phyloP scores from a whole-genome alignment of 1,140 invertebrate species.

The Psix sp. region DNA sequence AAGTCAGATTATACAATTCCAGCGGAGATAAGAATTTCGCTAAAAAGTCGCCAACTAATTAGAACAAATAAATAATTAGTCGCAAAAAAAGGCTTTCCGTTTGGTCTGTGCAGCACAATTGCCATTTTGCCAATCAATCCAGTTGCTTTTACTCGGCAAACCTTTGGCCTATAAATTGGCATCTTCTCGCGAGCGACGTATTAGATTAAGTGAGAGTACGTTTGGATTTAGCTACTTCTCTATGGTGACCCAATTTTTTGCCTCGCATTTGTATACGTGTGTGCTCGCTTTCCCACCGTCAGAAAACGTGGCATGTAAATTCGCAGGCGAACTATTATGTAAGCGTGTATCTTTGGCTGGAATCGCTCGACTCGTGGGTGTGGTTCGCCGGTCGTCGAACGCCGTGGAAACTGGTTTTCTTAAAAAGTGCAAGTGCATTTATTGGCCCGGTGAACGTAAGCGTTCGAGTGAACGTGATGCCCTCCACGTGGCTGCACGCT shows the following conservation, averaged over 20 bases:
- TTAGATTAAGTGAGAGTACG: slow-evolving; percentile 18
- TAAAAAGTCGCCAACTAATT: too few species aligned
- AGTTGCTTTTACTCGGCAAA: slow-evolving; percentile 16
- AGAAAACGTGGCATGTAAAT: slow-evolving; percentile 20
- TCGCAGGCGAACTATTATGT: slow-evolving; percentile 25
- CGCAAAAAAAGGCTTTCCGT: too few species aligned
- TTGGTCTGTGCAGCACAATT: too few species aligned
- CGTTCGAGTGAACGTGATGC: slow-evolving; percentile 51
- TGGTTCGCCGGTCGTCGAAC: slow-evolving; percentile 52
- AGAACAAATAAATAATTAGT: too few species aligned
- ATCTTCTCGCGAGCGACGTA: slow-evolving; percentile 9
- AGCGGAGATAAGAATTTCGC: too few species aligned
- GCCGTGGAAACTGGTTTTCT: slow-evolving; percentile 70
- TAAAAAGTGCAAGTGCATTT: slow-evolving; percentile 74
- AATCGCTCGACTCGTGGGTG: slow-evolving; percentile 64
- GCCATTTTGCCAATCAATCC: slow-evolving; percentile 19
- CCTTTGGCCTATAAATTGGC: slow-evolving; percentile 40
- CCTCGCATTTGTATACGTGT: too few species aligned
- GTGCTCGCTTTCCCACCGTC: slow-evolving; percentile 19
- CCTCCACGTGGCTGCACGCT: slow-evolving; percentile 42
- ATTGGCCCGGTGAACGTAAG: slow-evolving; percentile 67
- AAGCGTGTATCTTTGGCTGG: slow-evolving; percentile 48
- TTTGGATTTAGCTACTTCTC: slow-evolving; percentile 11
- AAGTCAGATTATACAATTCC: too few species aligned
- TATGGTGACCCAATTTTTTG: slow-evolving; percentile 12